phyloP scores from a whole-genome alignment of 2,797 vertebrate genomes.

The Phylloscopus collybita region DNA sequence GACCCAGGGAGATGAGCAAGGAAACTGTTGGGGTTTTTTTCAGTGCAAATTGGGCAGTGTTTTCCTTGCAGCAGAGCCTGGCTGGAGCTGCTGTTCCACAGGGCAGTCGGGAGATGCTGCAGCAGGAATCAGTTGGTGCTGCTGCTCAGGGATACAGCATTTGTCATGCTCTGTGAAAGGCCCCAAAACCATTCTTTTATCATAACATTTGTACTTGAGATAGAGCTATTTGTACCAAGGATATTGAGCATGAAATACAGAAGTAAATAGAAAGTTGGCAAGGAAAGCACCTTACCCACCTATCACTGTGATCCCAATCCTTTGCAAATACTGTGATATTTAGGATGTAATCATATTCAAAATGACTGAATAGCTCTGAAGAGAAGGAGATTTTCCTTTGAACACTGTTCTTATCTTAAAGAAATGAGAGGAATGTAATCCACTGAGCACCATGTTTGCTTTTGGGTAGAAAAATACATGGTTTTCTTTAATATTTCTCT shows the following conservation, averaged over 20 bases:
- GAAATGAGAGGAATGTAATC: slow-evolving; percentile 45
- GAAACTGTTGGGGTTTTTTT: not conserved
- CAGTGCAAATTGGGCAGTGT: not conserved
- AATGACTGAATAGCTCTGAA: slow-evolving; percentile 24
- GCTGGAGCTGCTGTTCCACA: not conserved
- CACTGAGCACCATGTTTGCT: slow-evolving; percentile 33
- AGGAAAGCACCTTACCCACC: slow-evolving; percentile 15
- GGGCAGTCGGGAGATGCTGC: not conserved
- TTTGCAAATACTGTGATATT: slow-evolving; percentile 45
- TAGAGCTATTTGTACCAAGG: slow-evolving; percentile 30
- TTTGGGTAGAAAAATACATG: slow-evolving; percentile 9
- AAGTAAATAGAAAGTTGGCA: slow-evolving; percentile 40
- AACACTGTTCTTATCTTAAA: slow-evolving; percentile 41
- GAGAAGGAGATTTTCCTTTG: slow-evolving; percentile 31
- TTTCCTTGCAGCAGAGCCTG: not conserved
- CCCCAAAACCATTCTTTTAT: not conserved
- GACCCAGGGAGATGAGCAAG: not conserved
- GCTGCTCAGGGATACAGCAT: not conserved
- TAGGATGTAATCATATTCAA: slow-evolving; percentile 28
- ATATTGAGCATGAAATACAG: slow-evolving; percentile 25
- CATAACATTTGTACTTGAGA: slow-evolving; percentile 48
- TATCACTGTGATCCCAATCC: slow-evolving; percentile 19
- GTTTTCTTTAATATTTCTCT: slow-evolving; percentile 19
- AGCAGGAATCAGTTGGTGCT: not conserved
- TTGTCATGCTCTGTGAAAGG: slow-evolving; percentile 14